These are phyloP conservation scores for Plumapathes pennacea DNA, from an alignment of 92 coral and sea anemone genomes.

Conservation along the genomic window DNA sequence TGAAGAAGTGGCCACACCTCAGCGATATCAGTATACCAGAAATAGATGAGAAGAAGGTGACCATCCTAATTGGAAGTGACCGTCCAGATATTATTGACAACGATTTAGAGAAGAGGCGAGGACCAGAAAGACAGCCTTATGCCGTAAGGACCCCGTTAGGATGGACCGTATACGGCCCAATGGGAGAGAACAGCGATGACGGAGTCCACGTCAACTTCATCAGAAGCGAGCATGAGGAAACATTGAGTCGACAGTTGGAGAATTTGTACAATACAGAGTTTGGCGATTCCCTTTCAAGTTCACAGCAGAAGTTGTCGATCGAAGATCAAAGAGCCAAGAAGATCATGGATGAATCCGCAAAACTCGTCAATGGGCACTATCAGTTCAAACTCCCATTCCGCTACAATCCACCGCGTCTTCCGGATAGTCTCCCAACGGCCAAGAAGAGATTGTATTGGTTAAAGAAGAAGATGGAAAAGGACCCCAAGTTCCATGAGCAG, in stretches of 20 bases:
- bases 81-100: conserved; percentile 38
- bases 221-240: conserved; percentile 17
- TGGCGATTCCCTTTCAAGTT: conserved; percentile 23
- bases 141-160: conserved; percentile 56
- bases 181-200: conserved; percentile 24
- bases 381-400: conserved; percentile 62
- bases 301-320: conserved; percentile 23
- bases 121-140: conserved; percentile 43
- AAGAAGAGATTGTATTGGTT: conserved; percentile 49
- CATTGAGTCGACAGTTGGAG: conserved; percentile 18
- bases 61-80: conserved; percentile 44
- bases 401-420: conserved; percentile 35
- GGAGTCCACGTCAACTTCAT: conserved; percentile 8
- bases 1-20: conserved; percentile 47
- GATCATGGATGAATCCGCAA: conserved; percentile 56
- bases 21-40: conserved; percentile 28
- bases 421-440: conserved; percentile 53
- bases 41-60: conserved; percentile 10
- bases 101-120: conserved; percentile 33
- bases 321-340: conserved; percentile 36
- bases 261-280: conserved; percentile 43
- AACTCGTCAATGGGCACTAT: conserved; percentile 63
- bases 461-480: conserved; percentile 65
- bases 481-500: conserved; percentile 30
- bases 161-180: conserved; percentile 60